phyloP scores from a whole-genome alignment of 1,140 invertebrate genomes.

The Brachionus manjavacas region DNA sequence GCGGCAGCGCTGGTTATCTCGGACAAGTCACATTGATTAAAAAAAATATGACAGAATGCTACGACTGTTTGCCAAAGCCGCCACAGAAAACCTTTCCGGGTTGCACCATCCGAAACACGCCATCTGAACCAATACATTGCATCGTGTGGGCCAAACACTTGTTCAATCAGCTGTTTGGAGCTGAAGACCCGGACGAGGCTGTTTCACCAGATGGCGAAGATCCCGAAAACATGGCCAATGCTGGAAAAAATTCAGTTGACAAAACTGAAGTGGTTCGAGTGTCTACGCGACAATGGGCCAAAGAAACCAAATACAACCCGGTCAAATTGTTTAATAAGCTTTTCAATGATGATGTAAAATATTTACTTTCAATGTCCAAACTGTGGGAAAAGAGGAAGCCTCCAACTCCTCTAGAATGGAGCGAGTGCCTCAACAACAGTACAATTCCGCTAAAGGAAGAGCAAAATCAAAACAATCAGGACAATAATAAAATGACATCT shows the following conservation, averaged over 20 bases:
- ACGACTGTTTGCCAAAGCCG: conserved; percentile 88
- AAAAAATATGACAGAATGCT: conserved; percentile 83
- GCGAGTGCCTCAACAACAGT: background rate
- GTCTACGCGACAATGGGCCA: conserved; percentile 85
- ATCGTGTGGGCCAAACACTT: conserved; percentile 99
- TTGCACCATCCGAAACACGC: conserved; percentile 97
- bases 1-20: conserved; percentile 89
- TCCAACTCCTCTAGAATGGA: conserved; percentile 65
- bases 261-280: conserved; percentile 67
- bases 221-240: conserved; percentile 69
- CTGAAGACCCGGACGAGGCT: conserved; percentile 81
- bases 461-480: background rate
- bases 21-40: conserved; percentile 68
- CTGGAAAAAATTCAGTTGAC: conserved; percentile 60
- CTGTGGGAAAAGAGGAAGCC: conserved; percentile 81
- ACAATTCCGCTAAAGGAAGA: background rate
- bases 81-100: conserved; percentile 88
- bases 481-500: background rate
- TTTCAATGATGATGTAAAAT: conserved; percentile 90
- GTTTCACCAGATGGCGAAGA: conserved; percentile 94
- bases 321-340: conserved; percentile 65
- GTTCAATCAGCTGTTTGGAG: conserved; percentile 94
- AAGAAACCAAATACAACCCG: conserved; percentile 74
- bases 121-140: conserved; percentile 97
- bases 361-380: conserved; percentile 86